Evolutionary conservation across 2,888 invertebrate species (phyloP).

Genomic region (Cryptus armator): DNA sequence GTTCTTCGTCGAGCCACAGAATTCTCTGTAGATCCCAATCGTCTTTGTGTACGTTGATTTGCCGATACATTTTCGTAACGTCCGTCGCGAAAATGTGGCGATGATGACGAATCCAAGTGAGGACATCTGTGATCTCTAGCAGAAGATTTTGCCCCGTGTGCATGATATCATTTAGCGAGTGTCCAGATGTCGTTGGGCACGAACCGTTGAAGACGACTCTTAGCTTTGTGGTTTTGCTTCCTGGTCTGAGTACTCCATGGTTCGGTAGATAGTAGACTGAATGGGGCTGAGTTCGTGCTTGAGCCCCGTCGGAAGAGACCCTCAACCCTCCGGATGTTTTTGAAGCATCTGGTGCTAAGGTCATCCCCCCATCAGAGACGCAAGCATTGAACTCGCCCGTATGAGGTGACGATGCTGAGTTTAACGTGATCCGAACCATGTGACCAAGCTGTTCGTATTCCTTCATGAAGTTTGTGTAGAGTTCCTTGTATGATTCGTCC

Average conservation of each 20-base stretch:
- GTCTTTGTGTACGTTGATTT: conserved; percentile 56
- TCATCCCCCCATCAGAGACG: conserved; percentile 20
- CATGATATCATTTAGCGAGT: conserved; percentile 50
- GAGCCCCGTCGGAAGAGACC: conserved; percentile 21
- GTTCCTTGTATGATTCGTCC: conserved; percentile 1
- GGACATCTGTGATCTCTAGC: conserved; percentile 54
- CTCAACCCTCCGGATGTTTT: conserved; percentile 42
- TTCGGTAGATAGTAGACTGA: conserved; percentile 22
- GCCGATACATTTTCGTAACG: conserved; percentile 64
- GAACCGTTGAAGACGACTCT: conserved; percentile 75
- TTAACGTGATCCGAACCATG: conserved; percentile 30
- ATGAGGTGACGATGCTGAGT: neutral
- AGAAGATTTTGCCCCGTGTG: conserved; percentile 56
- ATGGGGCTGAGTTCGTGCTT: neutral
- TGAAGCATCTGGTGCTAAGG: conserved; percentile 40
- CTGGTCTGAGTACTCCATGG: conserved; percentile 76
- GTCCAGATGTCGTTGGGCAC: conserved; percentile 30
- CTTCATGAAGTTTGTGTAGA: conserved; percentile 45
- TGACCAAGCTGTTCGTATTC: conserved; percentile 52
- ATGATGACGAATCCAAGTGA: conserved; percentile 44
- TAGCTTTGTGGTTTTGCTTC: conserved; percentile 77
- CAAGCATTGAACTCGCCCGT: neutral
- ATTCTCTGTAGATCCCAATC: conserved; percentile 79
- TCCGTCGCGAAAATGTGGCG: conserved; percentile 57
- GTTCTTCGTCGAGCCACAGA: conserved; percentile 74